Conservation (phyloP, 2,888 invertebrate species). For the Morpho achilles region DNA sequence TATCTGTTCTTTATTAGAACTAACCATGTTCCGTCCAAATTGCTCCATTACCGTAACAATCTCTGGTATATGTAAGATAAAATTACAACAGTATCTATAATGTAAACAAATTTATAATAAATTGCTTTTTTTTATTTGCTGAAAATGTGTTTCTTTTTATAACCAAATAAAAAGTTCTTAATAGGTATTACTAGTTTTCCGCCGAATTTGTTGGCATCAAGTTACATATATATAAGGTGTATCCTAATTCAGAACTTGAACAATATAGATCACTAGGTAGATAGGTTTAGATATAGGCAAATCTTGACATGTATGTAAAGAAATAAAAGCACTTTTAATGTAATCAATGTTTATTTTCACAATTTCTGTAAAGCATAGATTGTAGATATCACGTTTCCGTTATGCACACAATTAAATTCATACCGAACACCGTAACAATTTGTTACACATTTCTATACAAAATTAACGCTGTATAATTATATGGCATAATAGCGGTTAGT, state of each 20-base stretch:
- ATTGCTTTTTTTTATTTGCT: constrained; percentile 21
- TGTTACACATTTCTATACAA: constrained; percentile 71
- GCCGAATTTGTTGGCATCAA: no score
- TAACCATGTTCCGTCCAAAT: constrained; percentile 74
- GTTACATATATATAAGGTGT: no score
- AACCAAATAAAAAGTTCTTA: constrained; percentile 1
- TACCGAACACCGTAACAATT: constrained; percentile 65
- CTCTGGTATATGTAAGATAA: constrained; percentile 27
- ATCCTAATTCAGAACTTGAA: neutral
- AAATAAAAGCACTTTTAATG: constrained; percentile 36
- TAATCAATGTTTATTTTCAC: constrained; percentile 76
- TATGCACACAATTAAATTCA: constrained; percentile 76
- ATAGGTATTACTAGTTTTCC: no score
- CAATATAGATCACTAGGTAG: neutral
- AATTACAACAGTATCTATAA: constrained; percentile 3
- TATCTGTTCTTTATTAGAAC: constrained; percentile 42
- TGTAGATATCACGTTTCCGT: constrained; percentile 78
- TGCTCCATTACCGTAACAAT: constrained; percentile 52
- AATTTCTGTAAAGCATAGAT: constrained; percentile 77
- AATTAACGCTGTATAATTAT: constrained; percentile 55
- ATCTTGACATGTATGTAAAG: constrained; percentile 16
- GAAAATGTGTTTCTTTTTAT: constrained; percentile 10
- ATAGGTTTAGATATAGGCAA: neutral
- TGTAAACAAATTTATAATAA: constrained; percentile 19
- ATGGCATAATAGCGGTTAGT: constrained; percentile 72